Evolutionary conservation across 2,797 vertebrate genomes (phyloP).

Genomic region (Mus minutoides): DNA sequence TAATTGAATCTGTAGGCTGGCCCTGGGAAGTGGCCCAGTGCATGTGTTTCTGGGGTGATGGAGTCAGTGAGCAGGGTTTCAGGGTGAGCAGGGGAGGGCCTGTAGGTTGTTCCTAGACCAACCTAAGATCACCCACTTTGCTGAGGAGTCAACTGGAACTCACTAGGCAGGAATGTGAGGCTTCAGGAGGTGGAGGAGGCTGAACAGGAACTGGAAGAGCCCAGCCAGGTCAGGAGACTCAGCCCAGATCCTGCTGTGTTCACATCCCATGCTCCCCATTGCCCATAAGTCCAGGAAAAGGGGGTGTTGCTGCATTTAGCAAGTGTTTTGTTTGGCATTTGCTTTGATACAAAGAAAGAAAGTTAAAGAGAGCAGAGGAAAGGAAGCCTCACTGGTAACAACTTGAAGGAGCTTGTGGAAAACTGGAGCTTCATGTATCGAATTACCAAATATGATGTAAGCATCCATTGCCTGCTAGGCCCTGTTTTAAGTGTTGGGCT

Average conservation of each 20-base stretch:
- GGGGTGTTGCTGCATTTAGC: background rate
- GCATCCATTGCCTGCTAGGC: background rate
- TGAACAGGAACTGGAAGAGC: background rate
- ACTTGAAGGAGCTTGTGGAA: background rate
- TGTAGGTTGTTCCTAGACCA: background rate
- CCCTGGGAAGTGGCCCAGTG: background rate
- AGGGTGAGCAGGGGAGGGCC: background rate
- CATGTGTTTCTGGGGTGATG: background rate
- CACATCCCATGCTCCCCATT: background rate
- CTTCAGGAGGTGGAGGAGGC: no score
- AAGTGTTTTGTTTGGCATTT: background rate
- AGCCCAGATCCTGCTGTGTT: background rate
- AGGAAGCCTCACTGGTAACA: background rate
- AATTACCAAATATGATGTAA: background rate
- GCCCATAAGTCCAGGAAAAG: no score
- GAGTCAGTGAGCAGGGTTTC: background rate
- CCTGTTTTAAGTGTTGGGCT: background rate
- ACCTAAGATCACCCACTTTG: background rate
- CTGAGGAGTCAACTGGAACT: background rate
- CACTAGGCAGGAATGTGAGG: constrained; percentile 28
- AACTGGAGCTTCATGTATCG: background rate
- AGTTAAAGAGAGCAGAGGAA: background rate
- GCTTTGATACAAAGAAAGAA: constrained; percentile 28
- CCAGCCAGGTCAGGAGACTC: background rate
- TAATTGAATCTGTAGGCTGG: background rate